phyloP scores from a whole-genome alignment of 1,140 invertebrate genomes.

The Ooceraea biroi region DNA sequence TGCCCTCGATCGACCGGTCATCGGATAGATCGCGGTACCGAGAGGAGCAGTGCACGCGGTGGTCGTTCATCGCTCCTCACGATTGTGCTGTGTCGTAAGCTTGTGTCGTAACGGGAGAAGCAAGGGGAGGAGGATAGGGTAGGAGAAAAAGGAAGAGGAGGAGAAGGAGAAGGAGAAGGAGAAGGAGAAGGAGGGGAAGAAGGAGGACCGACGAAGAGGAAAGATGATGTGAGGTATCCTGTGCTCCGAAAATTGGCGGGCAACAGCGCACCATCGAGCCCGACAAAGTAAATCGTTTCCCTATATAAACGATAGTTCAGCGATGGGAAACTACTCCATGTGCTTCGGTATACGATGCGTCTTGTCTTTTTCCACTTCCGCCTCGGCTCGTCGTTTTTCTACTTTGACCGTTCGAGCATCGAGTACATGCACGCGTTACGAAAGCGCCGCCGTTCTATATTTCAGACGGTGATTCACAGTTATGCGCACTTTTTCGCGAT shows the following conservation, averaged over 20 bases:
- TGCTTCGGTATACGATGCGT: neutral
- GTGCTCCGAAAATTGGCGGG: constrained; percentile 1
- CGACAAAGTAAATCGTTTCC: constrained; percentile 5
- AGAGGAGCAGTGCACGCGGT: constrained; percentile 13
- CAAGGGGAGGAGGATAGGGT: neutral
- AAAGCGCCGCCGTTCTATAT: neutral
- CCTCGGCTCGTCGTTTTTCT: neutral
- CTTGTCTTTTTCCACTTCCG: neutral
- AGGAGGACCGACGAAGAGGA: constrained; percentile 33
- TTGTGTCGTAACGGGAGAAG: neutral
- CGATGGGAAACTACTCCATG: neutral
- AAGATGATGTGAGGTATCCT: constrained; percentile 38
- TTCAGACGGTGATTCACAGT: constrained; percentile 7
- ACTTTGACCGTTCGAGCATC: neutral
- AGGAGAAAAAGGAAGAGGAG: neutral
- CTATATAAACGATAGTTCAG: neutral
- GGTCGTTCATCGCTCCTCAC: neutral
- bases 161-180: neutral
- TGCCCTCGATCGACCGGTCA: neutral
- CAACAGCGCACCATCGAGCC: neutral
- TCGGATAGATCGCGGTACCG: constrained; percentile 10
- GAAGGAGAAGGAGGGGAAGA: neutral
- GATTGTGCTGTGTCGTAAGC: constrained; percentile 36
- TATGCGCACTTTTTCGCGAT: constrained; percentile 12
- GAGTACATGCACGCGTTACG: neutral